phyloP scores from a whole-genome alignment of 2,113 vertebrate genomes.

The Grammomys dolichurus region DNA sequence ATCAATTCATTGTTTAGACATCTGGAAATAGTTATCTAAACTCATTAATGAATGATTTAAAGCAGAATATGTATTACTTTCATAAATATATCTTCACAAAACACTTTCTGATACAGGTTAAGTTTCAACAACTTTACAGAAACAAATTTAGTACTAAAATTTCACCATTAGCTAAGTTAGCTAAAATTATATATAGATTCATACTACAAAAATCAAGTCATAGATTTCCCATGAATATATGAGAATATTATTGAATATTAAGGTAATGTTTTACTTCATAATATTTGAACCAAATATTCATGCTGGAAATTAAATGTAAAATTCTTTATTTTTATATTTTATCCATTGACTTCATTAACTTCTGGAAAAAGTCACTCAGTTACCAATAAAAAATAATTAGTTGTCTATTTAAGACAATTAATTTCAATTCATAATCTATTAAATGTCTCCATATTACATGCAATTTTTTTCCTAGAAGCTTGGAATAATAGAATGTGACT shows the following conservation, averaged over 20 bases:
- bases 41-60: constrained; percentile 40
- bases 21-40: constrained; percentile 53
- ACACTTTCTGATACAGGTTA: neutral
- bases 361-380: neutral
- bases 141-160: neutral
- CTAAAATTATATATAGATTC: neutral
- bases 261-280: neutral
- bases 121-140: neutral
- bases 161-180: neutral
- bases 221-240: neutral
- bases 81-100: neutral
- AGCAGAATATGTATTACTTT: neutral
- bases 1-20: constrained; percentile 51
- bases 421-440: neutral
- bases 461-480: neutral
- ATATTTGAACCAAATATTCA: neutral
- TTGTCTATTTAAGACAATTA: neutral
- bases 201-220: neutral
- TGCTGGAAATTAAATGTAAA: neutral
- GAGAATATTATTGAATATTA: neutral
- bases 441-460: neutral
- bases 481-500: neutral
- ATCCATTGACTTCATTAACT: neutral
- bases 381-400: neutral
- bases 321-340: neutral